Evolutionary conservation across 2,113 vertebrate genomes (phyloP).

Genomic region (Ancistrus triradiatus): DNA sequence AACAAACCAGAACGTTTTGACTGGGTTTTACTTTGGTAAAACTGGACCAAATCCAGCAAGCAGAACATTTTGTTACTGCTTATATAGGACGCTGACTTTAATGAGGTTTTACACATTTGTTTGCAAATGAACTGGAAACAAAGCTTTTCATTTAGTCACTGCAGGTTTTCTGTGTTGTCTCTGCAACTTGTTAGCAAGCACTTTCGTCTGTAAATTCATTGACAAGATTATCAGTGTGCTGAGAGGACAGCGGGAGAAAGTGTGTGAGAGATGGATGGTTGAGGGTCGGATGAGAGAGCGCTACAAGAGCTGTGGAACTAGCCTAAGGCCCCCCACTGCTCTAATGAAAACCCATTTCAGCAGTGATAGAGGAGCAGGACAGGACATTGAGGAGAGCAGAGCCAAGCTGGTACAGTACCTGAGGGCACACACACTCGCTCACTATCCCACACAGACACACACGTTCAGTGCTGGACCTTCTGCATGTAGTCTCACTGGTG

Average conservation of each 20-base stretch:
- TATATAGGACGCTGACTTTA: too few relatives aligned
- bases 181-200: too few relatives aligned
- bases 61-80: too few relatives aligned
- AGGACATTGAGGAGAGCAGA: conserved; percentile 40
- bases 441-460: conserved; percentile 26
- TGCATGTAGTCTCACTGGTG: conserved; percentile 58
- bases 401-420: conserved; percentile 28
- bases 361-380: conserved; percentile 57
- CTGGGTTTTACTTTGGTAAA: too few relatives aligned
- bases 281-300: conserved; percentile 14
- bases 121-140: too few relatives aligned
- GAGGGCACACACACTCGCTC: conserved; percentile 28
- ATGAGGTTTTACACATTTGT: too few relatives aligned
- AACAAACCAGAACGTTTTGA: too few relatives aligned
- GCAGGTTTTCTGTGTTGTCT: too few relatives aligned
- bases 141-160: too few relatives aligned
- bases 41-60: too few relatives aligned
- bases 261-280: conserved; percentile 12
- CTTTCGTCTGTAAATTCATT: background rate
- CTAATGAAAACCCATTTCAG: conserved; percentile 66
- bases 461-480: conserved; percentile 14
- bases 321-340: conserved; percentile 53
- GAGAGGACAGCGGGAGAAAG: conserved; percentile 19
- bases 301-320: conserved; percentile 14
- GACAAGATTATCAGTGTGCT: conserved; percentile 7